Evolutionary conservation across 2,888 invertebrate species (phyloP).

Genomic region (Oscheius onirici): DNA sequence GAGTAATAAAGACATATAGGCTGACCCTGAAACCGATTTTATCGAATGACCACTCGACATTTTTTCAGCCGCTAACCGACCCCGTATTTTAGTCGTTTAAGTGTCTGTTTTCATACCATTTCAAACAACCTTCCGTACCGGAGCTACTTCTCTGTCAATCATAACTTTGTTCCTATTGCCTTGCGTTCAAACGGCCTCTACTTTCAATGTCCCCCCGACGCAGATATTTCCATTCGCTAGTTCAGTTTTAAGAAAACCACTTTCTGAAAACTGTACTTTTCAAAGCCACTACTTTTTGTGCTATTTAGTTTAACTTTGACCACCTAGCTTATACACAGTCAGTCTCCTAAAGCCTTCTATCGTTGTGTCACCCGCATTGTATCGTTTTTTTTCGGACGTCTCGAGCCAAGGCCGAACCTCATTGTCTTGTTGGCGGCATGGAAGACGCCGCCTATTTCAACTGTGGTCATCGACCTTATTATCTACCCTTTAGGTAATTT

Average conservation of each 20-base stretch:
- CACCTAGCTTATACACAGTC: not conserved
- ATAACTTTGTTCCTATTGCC: conserved; percentile 13
- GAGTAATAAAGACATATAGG: no score
- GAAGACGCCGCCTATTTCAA: conserved; percentile 31
- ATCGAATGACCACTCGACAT: not conserved
- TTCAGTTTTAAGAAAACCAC: not conserved
- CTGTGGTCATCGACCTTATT: conserved; percentile 28
- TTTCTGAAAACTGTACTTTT: no score
- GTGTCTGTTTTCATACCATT: not conserved
- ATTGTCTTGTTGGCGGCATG: conserved; percentile 21
- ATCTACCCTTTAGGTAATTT: conserved; percentile 19
- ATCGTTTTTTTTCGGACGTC: conserved; percentile 16
- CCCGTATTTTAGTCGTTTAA: not conserved
- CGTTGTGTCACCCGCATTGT: conserved; percentile 13
- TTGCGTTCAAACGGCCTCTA: conserved; percentile 6
- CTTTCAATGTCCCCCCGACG: conserved; percentile 9
- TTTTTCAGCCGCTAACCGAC: not conserved
- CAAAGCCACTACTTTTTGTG: not conserved
- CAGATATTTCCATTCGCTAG: conserved; percentile 19
- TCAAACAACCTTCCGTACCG: not conserved
- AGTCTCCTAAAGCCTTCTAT: no score
- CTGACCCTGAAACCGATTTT: no score
- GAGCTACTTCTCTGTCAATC: conserved; percentile 1
- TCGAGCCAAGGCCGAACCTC: conserved; percentile 27
- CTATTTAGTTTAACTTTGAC: no score